phyloP scores from a whole-genome alignment of 2,113 vertebrate genomes.

The Periophthalmodon schlosseri region DNA sequence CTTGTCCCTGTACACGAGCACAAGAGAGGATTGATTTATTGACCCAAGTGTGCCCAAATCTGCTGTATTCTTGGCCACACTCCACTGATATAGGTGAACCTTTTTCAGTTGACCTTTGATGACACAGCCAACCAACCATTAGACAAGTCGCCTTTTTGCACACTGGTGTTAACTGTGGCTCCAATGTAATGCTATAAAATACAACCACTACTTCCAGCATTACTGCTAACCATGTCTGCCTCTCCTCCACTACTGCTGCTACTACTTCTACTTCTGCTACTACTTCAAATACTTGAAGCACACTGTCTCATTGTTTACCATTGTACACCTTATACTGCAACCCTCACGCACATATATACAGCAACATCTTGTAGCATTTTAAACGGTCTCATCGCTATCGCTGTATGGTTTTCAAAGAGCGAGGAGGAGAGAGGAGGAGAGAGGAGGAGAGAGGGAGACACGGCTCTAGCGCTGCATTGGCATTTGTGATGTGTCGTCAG shows the following conservation, averaged over 20 bases:
- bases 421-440: not conserved
- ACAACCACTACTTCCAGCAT: not conserved
- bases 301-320: too few relatives aligned
- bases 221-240: too few relatives aligned
- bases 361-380: conserved; percentile 13
- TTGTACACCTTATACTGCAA: not conserved
- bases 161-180: not conserved
- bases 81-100: conserved; percentile 8
- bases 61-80: conserved; percentile 12
- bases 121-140: conserved; percentile 7
- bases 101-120: conserved; percentile 10
- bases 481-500: conserved; percentile 79
- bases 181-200: not conserved
- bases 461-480: conserved; percentile 61
- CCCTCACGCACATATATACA: not conserved
- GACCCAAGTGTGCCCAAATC: conserved; percentile 9
- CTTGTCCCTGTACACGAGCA: conserved; percentile 9
- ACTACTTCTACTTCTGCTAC: not conserved
- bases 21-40: conserved; percentile 11
- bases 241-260: not conserved
- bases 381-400: conserved; percentile 21
- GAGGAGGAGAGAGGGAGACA: not conserved
- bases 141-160: conserved; percentile 5
- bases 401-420: conserved; percentile 49
- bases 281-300: not conserved